A percentile compares a stretch with the other conserved stretches of the same genome.
Conservation (phyloP, 2,113 vertebrate genomes). For the Pseudonaja textilis region DNA sequence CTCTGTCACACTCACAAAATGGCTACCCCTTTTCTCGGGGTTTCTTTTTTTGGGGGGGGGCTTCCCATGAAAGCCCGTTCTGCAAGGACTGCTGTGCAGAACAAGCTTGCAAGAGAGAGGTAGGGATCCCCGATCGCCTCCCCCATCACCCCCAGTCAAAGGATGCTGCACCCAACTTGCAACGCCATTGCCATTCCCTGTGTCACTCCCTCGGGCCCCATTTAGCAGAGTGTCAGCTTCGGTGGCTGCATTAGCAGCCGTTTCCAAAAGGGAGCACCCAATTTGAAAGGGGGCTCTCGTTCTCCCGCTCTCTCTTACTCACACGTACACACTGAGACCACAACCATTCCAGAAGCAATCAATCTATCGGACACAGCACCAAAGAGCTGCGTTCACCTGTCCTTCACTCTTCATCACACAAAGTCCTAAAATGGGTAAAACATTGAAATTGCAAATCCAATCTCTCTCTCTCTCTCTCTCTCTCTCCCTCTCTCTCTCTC, state of each 20-base stretch:
- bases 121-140: background rate
- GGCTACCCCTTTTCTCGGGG: background rate
- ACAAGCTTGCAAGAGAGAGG: no score
- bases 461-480: no score
- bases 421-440: background rate
- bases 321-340: background rate
- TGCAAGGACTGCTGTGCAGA: background rate
- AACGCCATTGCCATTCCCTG: background rate
- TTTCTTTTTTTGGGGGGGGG: background rate
- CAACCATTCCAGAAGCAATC: background rate
- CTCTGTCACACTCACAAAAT: background rate
- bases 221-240: background rate
- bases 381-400: background rate
- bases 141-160: background rate
- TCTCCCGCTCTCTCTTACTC: background rate
- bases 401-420: background rate
- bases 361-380: background rate
- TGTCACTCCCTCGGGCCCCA: background rate
- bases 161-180: background rate
- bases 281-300: background rate
- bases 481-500: background rate
- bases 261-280: conserved; percentile 3
- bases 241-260: background rate
- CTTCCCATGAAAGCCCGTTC: background rate
- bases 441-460: background rate